phyloP scores from a whole-genome alignment of 2,113 vertebrate genomes.

The Sinosuthora webbiana region DNA sequence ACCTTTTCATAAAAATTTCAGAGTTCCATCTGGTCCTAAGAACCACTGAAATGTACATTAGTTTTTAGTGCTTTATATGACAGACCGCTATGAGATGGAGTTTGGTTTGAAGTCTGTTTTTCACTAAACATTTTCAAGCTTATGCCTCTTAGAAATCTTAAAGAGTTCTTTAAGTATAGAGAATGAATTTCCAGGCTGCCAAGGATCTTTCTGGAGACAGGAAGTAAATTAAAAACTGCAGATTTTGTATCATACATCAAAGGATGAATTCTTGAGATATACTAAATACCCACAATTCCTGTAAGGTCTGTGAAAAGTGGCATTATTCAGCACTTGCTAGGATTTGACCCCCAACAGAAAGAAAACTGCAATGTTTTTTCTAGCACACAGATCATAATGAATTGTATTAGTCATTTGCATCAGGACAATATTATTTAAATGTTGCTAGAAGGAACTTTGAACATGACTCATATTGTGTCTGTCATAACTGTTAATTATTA shows the following conservation, averaged over 20 bases:
- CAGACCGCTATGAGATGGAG: background rate
- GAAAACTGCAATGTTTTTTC: background rate
- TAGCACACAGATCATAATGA: background rate
- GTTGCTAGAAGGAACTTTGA: background rate
- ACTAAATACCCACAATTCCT: background rate
- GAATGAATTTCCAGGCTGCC: background rate
- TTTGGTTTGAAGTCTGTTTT: background rate
- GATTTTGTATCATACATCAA: background rate
- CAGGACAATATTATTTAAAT: background rate
- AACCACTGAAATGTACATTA: background rate
- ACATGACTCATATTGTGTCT: background rate
- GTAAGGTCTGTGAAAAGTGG: background rate
- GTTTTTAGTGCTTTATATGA: background rate
- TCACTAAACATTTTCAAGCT: background rate
- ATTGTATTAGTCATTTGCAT: background rate
- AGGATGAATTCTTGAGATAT: background rate
- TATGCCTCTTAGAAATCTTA: background rate
- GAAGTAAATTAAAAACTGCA: background rate
- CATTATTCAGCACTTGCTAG: background rate
- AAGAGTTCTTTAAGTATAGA: background rate
- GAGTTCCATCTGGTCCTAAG: background rate
- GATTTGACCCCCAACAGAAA: background rate
- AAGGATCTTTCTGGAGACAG: background rate
- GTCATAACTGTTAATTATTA: constrained; percentile 45
- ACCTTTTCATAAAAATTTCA: background rate